Base-by-base conservation (phyloP, 1,140 invertebrate genomes). In the Planococcus citri region DNA sequence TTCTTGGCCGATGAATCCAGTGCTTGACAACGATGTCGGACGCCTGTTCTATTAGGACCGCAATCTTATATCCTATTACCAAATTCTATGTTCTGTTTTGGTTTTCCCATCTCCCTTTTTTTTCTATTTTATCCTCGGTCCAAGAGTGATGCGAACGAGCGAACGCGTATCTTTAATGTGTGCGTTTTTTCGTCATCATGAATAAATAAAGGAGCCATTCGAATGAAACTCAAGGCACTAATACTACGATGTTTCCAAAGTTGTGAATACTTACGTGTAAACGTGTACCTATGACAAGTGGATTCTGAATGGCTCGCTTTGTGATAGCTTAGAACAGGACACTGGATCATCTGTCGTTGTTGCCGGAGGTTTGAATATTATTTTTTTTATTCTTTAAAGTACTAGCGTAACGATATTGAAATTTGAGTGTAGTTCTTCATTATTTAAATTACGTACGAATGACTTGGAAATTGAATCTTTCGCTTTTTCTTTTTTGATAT, bases 301-400 rank as follows among this genome's bases (percentile, higher is more conserved):
- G 60, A 64, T 22, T 64, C 24, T 64, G 60, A 64, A 64, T 64
- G 60, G 60, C 60, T 64, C 60, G 60, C 3, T n/a, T n/a, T n/a
- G n/a, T n/a, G n/a, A n/a, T 6, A 33, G 6, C 51, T n/a, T 64
- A 64, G 60, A 64, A 64, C 60, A 64, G 60, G 60, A 64, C 60
- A 64, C 60, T 64, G 60, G 60, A 64, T 64, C 60, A 64, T 64
- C 60, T 64, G 60, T 25, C 60, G 22, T 64, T n/a, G n/a, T n/a
- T 25, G 22, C 10, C 25, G 21, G 20, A 64, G 60, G 60, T 64
- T 64, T 64, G 60, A 64, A 64, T 64, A 24, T 27, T 64, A 25
- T 64, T 64, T 17, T 51, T 51, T 17, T 51, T 17, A 4, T 14
- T 17, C n/a, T n/a, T n/a, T n/a, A n/a, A n/a, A n/a, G n/a, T n/a